Evolutionary conservation across 2,113 vertebrate genomes (phyloP), one percentile per base, ranked within the genome.

Genomic region (Osmerus eperlanus): DNA sequence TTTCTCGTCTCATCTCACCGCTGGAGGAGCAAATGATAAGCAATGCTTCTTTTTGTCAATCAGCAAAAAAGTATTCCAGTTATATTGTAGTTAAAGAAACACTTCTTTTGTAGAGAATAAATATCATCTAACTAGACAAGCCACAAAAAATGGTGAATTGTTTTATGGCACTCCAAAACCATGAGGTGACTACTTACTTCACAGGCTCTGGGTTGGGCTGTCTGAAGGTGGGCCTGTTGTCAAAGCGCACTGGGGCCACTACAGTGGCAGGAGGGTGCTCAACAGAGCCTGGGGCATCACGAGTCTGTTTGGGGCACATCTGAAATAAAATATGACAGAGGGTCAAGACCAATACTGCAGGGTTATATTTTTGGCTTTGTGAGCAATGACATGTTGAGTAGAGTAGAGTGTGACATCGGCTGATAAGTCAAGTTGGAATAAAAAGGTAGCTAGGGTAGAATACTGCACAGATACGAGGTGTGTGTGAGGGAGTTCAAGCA

Each of bases 271-370:
- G 87, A 53, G 89, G 92, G 21, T 92, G 91, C 13, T 96, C 95
- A 74, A 82, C 78, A 0, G 92, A 16, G 32, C 90, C 88, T 67
- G 94, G 88, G 78, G 91, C 85, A 79, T 98, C 95, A 0, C 94
- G 85, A 0, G 94, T 91, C 76, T 98, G 96, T 15, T 96, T 96
- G 16, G 95, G 93, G 82, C 97, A 99, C 97, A 99, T 99, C 97
- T 99, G 89, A 73, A 72, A 78, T 77, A 18, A 72, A 29, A 68
- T 23, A 36, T 62, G 29, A 75, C 11, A 63, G 14, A 66, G n/a
- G 19, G 2, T 4, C 9, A 32, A 3, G 47, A 32, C 71, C 2
- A 59, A 3, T 18, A 21, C 3, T 47, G 41, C 41, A 2, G 12
- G 41, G 2, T 9, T 47, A 11, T 9, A 47, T 11, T 11, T 47